Percentiles rank a stretch among this genome's conserved stretches.
These are phyloP conservation scores for Holocentrus rufus DNA, from an alignment of 2,797 vertebrate species.

Conservation along the genomic window DNA sequence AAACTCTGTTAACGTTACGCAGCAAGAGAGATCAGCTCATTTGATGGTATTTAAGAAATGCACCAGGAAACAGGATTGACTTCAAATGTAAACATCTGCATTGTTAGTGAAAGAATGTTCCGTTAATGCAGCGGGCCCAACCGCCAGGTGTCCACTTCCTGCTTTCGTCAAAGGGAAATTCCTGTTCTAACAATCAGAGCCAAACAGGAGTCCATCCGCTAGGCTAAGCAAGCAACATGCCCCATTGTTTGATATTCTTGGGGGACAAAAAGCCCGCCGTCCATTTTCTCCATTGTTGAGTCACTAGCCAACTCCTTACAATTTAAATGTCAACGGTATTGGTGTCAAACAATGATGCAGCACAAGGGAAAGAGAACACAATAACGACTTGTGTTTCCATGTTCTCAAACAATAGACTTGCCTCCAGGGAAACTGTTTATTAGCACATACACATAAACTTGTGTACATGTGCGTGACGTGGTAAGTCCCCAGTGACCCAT, in stretches of 20 bases:
- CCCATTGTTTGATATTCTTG: conserved; percentile 70
- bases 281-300: conserved; percentile 57
- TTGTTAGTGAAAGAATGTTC: conserved; percentile 76
- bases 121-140: conserved; percentile 59
- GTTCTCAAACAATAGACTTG: conserved; percentile 29
- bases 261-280: conserved; percentile 48
- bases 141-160: conserved; percentile 80
- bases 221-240: conserved; percentile 35
- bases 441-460: conserved; percentile 24
- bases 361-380: conserved; percentile 24
- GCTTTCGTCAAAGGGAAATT: conserved; percentile 71
- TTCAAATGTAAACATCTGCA: conserved; percentile 70
- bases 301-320: conserved; percentile 33
- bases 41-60: conserved; percentile 30
- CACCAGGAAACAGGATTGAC: conserved; percentile 65
- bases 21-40: conserved; percentile 30
- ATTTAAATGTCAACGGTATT: conserved; percentile 52
- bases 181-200: conserved; percentile 76
- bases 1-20: background rate
- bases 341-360: conserved; percentile 55
- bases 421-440: conserved; percentile 41
- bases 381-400: conserved; percentile 28
- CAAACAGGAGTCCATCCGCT: conserved; percentile 65
- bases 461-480: conserved; percentile 23
- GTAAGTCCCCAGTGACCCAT: conserved; percentile 13